These are phyloP conservation scores for Bradynema listronoti DNA, from an alignment of 1,140 invertebrate species.

Conservation along the genomic window DNA sequence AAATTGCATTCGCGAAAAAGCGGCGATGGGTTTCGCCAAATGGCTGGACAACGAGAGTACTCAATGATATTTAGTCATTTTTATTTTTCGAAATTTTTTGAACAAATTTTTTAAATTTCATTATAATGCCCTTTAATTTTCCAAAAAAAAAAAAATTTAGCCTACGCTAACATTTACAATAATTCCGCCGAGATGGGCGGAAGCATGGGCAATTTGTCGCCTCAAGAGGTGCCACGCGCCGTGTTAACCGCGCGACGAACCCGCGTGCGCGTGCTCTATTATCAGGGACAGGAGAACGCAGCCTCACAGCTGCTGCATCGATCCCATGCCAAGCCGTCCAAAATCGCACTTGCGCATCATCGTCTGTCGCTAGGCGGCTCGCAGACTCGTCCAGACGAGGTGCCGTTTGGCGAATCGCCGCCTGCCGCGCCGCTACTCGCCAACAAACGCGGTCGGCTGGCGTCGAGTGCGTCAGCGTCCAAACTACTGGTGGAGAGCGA, in stretches of 20 bases:
- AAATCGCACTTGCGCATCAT: not conserved
- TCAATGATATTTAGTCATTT: too few species aligned
- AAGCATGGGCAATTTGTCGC: not conserved
- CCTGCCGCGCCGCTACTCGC: conserved; percentile 27
- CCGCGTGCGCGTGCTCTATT: conserved; percentile 38
- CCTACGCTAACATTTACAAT: too few species aligned
- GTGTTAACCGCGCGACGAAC: conserved; percentile 31
- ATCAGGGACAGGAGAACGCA: conserved; percentile 9
- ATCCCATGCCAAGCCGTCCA: not conserved
- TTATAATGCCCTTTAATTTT: conserved; percentile 17
- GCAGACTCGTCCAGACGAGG: conserved; percentile 9
- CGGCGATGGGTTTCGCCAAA: too few species aligned
- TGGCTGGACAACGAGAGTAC: too few species aligned
- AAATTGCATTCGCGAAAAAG: too few species aligned
- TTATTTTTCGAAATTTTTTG: too few species aligned
- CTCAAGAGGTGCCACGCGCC: conserved; percentile 8
- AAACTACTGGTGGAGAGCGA: conserved; percentile 1
- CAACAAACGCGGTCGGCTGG: conserved; percentile 35
- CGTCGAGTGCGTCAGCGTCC: conserved; percentile 4
- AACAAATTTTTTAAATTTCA: not conserved
- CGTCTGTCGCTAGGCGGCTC: not conserved
- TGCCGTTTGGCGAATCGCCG: conserved; percentile 32
- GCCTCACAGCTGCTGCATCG: conserved; percentile 9
- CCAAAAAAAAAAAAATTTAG: too few species aligned
- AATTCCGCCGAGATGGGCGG: not conserved